Evolutionary conservation across 1,140 invertebrate species (phyloP).

Genomic region (Heliconius nattereri): DNA sequence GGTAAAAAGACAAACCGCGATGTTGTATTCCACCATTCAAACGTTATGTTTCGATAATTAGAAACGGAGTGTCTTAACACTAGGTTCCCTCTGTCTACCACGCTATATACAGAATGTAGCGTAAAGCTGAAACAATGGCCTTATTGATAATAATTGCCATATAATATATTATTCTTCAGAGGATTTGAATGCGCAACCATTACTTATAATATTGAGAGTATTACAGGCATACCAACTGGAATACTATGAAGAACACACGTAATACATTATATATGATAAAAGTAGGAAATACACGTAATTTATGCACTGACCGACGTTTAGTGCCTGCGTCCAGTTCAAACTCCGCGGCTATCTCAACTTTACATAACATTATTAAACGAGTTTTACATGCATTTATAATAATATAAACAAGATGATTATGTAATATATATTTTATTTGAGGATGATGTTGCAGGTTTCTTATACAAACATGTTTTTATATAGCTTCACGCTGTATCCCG

Average conservation of each 20-base stretch:
- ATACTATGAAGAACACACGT: constrained; percentile 12
- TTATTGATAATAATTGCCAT: no score
- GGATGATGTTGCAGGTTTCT: neutral
- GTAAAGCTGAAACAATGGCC: no score
- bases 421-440: neutral
- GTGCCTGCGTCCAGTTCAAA: constrained; percentile 14
- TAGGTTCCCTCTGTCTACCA: no score
- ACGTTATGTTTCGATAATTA: no score
- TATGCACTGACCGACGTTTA: constrained; percentile 37
- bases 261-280: constrained; percentile 28
- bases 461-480: neutral
- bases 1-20: no score
- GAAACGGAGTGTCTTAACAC: no score
- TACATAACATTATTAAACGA: constrained; percentile 23
- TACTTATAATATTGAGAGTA: neutral
- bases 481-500: neutral
- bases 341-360: constrained; percentile 5
- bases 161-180: neutral
- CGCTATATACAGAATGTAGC: no score
- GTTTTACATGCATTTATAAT: constrained; percentile 2
- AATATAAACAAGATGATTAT: neutral
- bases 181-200: neutral
- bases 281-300: constrained; percentile 37
- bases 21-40: no score
- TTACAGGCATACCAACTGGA: neutral